Conservation (phyloP, 1,140 invertebrate species). For the Cherax destructor region DNA sequence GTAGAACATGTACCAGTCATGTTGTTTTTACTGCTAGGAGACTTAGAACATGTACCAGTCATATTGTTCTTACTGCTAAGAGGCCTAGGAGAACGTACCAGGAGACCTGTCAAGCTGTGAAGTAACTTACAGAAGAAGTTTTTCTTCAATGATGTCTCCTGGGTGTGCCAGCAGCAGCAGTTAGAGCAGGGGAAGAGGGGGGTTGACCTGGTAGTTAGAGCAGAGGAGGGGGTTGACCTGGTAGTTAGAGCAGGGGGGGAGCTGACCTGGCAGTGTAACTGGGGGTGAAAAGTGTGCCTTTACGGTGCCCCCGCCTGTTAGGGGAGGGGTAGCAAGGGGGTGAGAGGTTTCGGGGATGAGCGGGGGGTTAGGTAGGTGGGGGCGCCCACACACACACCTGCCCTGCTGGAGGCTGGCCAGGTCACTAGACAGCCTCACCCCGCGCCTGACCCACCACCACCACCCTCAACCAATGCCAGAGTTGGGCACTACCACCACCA, state of each 20-base stretch:
- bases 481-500: background rate
- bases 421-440: conserved; percentile 22
- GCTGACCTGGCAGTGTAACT: background rate
- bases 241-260: background rate
- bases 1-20: no score
- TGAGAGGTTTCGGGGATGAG: background rate
- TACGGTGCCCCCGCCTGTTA: conserved; percentile 1
- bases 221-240: background rate
- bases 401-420: conserved; percentile 60
- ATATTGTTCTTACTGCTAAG: no score
- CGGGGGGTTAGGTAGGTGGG: background rate
- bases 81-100: no score
- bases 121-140: no score
- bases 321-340: background rate
- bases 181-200: background rate
- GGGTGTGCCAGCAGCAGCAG: no score
- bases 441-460: conserved; percentile 26
- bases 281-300: background rate
- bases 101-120: no score
- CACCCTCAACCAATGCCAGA: background rate
- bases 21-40: no score
- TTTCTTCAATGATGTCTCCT: no score
- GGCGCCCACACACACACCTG: conserved; percentile 53
- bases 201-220: background rate
- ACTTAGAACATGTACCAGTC: no score